phyloP scores from a whole-genome alignment of 2,888 invertebrate genomes.

The Sepioteuthis lessoniana region DNA sequence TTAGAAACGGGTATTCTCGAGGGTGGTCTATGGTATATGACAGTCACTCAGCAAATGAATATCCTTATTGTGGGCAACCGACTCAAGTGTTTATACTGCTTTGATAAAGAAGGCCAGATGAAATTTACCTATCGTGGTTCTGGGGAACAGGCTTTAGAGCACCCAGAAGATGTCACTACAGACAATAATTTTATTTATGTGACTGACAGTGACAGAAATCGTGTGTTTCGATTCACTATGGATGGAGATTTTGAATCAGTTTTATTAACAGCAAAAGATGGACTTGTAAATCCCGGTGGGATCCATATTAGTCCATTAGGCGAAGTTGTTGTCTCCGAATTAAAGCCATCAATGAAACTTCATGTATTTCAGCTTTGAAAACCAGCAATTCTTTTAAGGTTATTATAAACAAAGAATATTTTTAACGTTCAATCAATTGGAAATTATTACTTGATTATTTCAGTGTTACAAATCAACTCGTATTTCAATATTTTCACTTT shows the following conservation, averaged over 20 bases:
- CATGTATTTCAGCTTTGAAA: background rate
- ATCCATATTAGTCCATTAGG: background rate
- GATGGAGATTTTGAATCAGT: background rate
- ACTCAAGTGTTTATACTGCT: background rate
- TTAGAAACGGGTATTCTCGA: slow-evolving; percentile 23
- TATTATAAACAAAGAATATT: background rate
- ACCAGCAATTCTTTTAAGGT: too few relatives aligned
- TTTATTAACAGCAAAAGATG: background rate
- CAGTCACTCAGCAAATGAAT: background rate
- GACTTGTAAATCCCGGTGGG: background rate
- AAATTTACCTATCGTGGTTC: background rate
- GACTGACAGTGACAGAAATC: background rate
- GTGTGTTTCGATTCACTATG: background rate
- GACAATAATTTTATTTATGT: slow-evolving; percentile 18
- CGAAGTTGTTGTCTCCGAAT: background rate
- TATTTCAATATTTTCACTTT: too few relatives aligned
- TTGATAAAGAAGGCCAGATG: slow-evolving; percentile 1
- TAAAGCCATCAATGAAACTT: background rate
- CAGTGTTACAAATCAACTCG: too few relatives aligned
- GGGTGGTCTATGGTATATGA: slow-evolving; percentile 20
- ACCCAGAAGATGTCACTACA: background rate
- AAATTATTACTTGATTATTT: too few relatives aligned
- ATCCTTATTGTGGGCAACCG: background rate
- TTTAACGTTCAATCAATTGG: background rate
- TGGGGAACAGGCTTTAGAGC: background rate